A percentile compares a stretch with the other conserved stretches of the same genome.
Evolutionary conservation across 2,797 vertebrate species (phyloP).

Genomic region (Falco naumanni): DNA sequence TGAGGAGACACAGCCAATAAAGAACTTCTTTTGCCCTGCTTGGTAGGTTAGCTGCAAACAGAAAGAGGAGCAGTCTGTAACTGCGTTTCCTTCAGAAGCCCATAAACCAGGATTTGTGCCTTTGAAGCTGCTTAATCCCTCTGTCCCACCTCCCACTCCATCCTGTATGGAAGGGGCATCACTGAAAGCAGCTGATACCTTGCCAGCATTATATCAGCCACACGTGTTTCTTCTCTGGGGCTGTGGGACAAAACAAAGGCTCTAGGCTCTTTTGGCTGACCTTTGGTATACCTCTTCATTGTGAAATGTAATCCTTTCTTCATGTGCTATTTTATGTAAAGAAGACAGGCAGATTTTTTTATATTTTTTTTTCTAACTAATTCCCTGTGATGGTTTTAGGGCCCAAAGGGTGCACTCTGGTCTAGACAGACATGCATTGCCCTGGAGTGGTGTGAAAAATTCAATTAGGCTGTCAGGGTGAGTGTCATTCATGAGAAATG

Average conservation of each 20-base stretch:
- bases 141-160: neutral
- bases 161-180: neutral
- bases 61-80: neutral
- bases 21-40: neutral
- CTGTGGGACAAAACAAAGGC: neutral
- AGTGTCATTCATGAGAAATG: neutral
- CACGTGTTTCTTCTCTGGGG: neutral
- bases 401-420: neutral
- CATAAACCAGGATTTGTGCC: neutral
- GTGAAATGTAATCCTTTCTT: neutral
- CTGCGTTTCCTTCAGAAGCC: neutral
- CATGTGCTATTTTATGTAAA: neutral
- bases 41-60: neutral
- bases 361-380: neutral
- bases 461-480: neutral
- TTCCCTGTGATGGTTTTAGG: neutral
- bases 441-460: neutral
- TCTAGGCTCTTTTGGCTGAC: neutral
- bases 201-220: neutral
- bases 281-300: neutral
- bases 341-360: neutral
- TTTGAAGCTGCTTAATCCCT: neutral
- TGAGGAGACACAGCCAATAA: neutral
- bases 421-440: accelerated
- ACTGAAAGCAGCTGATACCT: neutral